These are phyloP conservation scores for Phragmatobia fuliginosa DNA, from an alignment of 2,888 invertebrate genomes.

Conservation along the genomic window DNA sequence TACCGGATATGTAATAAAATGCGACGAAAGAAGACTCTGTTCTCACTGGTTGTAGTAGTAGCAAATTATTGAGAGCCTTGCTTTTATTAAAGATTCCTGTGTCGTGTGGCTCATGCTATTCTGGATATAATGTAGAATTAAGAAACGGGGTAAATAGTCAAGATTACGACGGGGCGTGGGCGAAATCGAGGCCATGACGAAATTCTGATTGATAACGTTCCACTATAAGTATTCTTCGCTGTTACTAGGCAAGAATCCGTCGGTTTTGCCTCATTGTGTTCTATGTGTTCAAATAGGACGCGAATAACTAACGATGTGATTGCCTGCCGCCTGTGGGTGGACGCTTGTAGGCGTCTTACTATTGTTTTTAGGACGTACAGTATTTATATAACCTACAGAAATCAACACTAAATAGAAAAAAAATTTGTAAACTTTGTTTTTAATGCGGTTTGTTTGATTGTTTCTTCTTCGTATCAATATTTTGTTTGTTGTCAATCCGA, in stretches of 20 bases:
- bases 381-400: not conserved
- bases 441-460: not conserved
- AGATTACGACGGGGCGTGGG: slow-evolving; percentile 79
- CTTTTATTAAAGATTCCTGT: slow-evolving; percentile 27
- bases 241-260: slow-evolving; percentile 65
- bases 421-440: not conserved
- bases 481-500: not conserved
- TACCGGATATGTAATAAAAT: slow-evolving; percentile 26
- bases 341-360: slow-evolving; percentile 26
- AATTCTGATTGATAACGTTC: slow-evolving; percentile 81
- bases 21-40: slow-evolving; percentile 38
- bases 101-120: slow-evolving; percentile 49
- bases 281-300: slow-evolving; percentile 42
- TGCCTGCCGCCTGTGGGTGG: slow-evolving; percentile 34
- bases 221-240: slow-evolving; percentile 66
- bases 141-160: slow-evolving; percentile 80
- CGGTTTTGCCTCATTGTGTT: slow-evolving; percentile 40
- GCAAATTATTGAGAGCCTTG: slow-evolving; percentile 49
- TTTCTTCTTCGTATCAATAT: not conserved
- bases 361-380: not conserved
- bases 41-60: slow-evolving; percentile 34
- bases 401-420: not conserved
- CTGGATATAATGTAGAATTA: slow-evolving; percentile 69
- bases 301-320: slow-evolving; percentile 30
- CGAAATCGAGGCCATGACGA: slow-evolving; percentile 80